Evolutionary conservation across 2,888 invertebrate species (phyloP), one percentile per base, ranked within the genome.

Genomic region (Drosophila tripunctata): DNA sequence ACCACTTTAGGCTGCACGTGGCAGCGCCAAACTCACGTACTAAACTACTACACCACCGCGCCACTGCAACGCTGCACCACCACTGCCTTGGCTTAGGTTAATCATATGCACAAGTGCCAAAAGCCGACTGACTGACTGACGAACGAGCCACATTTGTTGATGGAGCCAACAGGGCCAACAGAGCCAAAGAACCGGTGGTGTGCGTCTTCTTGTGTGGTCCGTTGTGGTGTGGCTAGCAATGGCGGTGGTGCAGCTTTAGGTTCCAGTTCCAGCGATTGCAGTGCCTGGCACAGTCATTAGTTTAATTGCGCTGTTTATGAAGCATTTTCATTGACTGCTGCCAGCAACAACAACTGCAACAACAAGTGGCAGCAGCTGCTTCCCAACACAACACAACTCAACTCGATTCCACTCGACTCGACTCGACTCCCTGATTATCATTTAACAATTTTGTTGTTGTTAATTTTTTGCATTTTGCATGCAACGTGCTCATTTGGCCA

Each of bases 251-350:
- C 52, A 15, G 44, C 5, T 41, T n/a, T n/a, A n/a, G 43, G 41
- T 45, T 27, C 27, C 56, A 36, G 50, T 19, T 44, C 31, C 41
- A 58, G 33, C 36, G 75, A 70, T 57, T 60, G 66, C 36, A 35
- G 61, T 43, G 38, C 71, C 64, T 54, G 68, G 70, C 80, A 77
- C 70, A 73, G 73, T 82, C 87, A 86, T 87, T 87, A 82, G 73
- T 79, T 84, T 87, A 87, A 86, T 86, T 75, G 87, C 79, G 67
- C 81, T 87, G 83, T 87, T 87, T 87, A 84, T 86, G 84, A 74
- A 69, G 70, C 77, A 58, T 72, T 72, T 69, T 66, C 75, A 75
- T 62, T 64, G 62, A 72, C 60, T 70, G 54, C 44, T 47, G 40
- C 43, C 45, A 40, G 19, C 57, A 19, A 4, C 40, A 14, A 7